Evolutionary conservation across 1,140 invertebrate genomes (phyloP), one percentile per base, ranked within the genome.

Genomic region (Mizuhopecten yessoensis): DNA sequence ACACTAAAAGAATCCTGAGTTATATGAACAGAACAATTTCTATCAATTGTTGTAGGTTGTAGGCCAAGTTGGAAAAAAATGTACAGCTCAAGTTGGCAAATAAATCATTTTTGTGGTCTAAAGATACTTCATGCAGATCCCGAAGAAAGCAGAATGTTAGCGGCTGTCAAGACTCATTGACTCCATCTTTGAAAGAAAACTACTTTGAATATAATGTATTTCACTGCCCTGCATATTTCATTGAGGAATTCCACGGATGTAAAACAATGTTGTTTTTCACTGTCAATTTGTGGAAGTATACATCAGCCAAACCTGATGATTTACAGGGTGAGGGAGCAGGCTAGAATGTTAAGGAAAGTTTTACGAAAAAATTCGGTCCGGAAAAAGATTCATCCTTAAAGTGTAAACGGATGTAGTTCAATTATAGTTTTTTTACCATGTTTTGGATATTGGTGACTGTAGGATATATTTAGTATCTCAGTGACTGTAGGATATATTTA

Each of bases 101-200:
- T 75, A 75, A 75, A 75, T 75, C n/a, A 75, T n/a, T 75, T 75
- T 75, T n/a, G 23, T 29, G 57, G 17, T n/a, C n/a, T n/a, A n/a
- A n/a, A n/a, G n/a, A n/a, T n/a, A n/a, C 57, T 29, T 5, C 15
- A 57, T 11, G 5, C 23, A 2, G 5, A 75, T 75, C 29, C n/a
- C 29, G 9, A 75, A 75, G 57, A n/a, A 75, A 75, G 5, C 23
- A 9, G 23, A 75, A 75, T 3, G 5, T 0, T 29, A 75, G n/a
- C 5, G 57, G 23, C n/a, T 75, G 57, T 75, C 57, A 75, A 29
- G 57, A 75, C 23, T 11, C 9, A 0, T 75, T 75, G 23, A 75
- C 2, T 75, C 1, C n/a, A 75, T 75, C 57, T 5, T 75, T 29
- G 1, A n/a, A n/a, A 75, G 23, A 29, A 75, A 75, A 75, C 23